phyloP scores from a whole-genome alignment of 2,888 invertebrate genomes.

The Camponotus fellah region DNA sequence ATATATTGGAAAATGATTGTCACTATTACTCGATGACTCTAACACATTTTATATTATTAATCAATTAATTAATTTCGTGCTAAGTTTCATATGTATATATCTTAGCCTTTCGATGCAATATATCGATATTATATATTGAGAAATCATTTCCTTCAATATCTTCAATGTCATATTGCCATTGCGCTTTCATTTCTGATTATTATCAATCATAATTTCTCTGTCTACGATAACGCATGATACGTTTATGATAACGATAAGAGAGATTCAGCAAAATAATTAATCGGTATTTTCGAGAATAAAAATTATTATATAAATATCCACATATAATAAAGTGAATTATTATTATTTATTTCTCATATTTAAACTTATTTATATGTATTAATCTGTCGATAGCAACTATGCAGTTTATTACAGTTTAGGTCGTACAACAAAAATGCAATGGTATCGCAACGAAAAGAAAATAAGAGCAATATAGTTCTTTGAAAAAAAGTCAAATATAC shows the following conservation, averaged over 20 bases:
- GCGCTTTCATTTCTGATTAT: not conserved
- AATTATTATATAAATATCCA: conserved; percentile 1
- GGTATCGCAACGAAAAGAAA: conserved; percentile 4
- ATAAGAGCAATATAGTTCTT: not conserved
- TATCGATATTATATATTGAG: not conserved
- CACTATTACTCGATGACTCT: conserved; percentile 24
- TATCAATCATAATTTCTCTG: not conserved
- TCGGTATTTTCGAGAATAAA: conserved; percentile 12
- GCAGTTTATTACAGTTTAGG: not conserved
- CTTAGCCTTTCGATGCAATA: conserved; percentile 8
- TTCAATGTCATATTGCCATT: not conserved
- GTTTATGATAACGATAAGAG: conserved; percentile 24
- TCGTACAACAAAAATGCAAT: not conserved
- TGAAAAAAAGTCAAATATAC: not conserved
- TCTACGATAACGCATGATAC: conserved; percentile 15
- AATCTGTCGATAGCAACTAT: not conserved
- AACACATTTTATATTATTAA: conserved; percentile 26
- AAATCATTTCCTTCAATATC: conserved; percentile 7
- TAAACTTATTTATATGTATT: not conserved
- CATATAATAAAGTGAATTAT: conserved; percentile 1
- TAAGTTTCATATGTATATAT: not conserved
- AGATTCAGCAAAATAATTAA: conserved; percentile 23
- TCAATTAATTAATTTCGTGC: conserved; percentile 29
- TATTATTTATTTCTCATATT: not conserved
- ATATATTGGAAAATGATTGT: conserved; percentile 34